Evolutionary conservation across 2,797 vertebrate species (phyloP), one percentile per base, ranked within the genome.

Genomic region (Cirrhinus mrigala): DNA sequence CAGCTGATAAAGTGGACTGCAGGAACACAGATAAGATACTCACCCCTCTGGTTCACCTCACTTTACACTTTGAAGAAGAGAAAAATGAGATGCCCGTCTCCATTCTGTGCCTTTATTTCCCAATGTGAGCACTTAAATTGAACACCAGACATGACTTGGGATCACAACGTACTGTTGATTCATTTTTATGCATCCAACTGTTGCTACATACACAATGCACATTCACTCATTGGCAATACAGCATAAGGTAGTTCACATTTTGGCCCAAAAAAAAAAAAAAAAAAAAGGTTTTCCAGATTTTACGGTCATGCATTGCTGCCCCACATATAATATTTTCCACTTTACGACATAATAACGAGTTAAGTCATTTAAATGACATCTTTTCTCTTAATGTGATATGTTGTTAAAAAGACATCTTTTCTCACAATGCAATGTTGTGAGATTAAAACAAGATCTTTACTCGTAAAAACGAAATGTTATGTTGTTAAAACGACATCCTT

Each of bases 1-100:
- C 66, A 87, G 82, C 85, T 95, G 94, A 94, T 95, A 93, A 94
- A 94, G 92, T 92, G 94, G 92, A 79, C 74, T 86, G 75, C 77
- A 69, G 84, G 56, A 75, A 68, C 9, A 70, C 29, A 62, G 79
- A 87, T 74, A 69, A 79, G 81, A 64, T 60, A 29, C 29, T 33
- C 48, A 37, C 54, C 69, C 62, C 29, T 16, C 77, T 66, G 56
- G 37, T 37, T 82, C 74, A 48, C 52, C 33, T 79, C 60, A 46
- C 15, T 64, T 48, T 68, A 85, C 56, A 81, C 46, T 79, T n/a
- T 7, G 16, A 84, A 44, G 68, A 83, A 56, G 2, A 81, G 50
- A 40, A 74, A 76, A 66, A 37, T 2, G 2, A 86, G n/a, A 80
- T 24, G 3, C 6, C 24, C 1, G 9, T 64, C 69, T 79, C 52